These are phyloP conservation scores for Trissolcus japonicus DNA, from an alignment of 2,888 invertebrate species.

Conservation along the genomic window DNA sequence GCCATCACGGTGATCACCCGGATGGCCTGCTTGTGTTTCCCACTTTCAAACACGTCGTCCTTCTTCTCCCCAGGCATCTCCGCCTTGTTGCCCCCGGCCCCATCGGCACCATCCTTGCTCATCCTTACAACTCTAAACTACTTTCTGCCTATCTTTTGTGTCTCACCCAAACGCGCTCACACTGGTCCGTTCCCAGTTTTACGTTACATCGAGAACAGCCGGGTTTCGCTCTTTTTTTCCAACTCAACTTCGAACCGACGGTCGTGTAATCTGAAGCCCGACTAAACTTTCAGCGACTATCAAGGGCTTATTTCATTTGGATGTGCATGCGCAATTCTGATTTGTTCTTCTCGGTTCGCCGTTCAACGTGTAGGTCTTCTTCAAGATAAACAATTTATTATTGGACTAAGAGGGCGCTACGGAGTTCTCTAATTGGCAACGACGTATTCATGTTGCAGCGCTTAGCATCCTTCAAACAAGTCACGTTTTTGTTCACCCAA, in stretches of 20 bases:
- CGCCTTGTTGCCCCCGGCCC: slow-evolving; percentile 6
- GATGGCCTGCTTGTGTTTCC: slow-evolving; percentile 74
- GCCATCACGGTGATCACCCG: slow-evolving; percentile 87
- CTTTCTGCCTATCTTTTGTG: not conserved
- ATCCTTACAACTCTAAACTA: slow-evolving; percentile 27
- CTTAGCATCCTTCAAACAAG: too few relatives aligned
- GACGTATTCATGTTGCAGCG: too few relatives aligned
- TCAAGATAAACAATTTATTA: not conserved
- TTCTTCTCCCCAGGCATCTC: slow-evolving; percentile 56
- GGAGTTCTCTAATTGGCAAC: not conserved
- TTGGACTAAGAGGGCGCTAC: not conserved
- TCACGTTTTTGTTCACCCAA: too few relatives aligned
- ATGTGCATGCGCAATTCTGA: slow-evolving; percentile 46
- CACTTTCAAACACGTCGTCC: slow-evolving; percentile 66
- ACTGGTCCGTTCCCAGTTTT: slow-evolving; percentile 12
- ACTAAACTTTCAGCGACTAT: slow-evolving; percentile 38
- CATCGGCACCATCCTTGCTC: slow-evolving; percentile 58
- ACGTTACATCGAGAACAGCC: slow-evolving; percentile 14
- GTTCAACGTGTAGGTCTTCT: not conserved
- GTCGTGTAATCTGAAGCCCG: slow-evolving; percentile 54
- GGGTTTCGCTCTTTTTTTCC: slow-evolving; percentile 6
- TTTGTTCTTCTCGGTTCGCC: slow-evolving; percentile 6
- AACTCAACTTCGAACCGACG: slow-evolving; percentile 30
- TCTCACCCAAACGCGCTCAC: slow-evolving; percentile 8
- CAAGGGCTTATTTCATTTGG: slow-evolving; percentile 43